Base-by-base conservation (phyloP, 2,888 invertebrate genomes). In the Coleophora flavipennella region DNA sequence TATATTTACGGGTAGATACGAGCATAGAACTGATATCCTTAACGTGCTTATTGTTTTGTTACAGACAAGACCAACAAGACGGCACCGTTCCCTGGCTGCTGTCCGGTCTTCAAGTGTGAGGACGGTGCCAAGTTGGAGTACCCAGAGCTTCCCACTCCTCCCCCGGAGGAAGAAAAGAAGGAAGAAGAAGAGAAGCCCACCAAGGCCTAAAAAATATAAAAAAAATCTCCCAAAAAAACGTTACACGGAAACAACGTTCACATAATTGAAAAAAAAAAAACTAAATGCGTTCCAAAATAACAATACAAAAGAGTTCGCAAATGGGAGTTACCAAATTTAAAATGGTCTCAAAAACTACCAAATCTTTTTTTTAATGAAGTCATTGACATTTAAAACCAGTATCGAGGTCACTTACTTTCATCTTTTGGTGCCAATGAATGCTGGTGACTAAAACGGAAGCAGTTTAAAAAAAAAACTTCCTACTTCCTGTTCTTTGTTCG, bases 11-110 rank as follows among this genome's bases (percentile, higher is more conserved):
- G n/a, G n/a, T n/a, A n/a, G n/a, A n/a, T n/a, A n/a, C n/a, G n/a
- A n/a, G n/a, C n/a, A n/a, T n/a, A n/a, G n/a, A n/a, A n/a, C n/a
- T n/a, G n/a, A n/a, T n/a, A n/a, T n/a, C n/a, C n/a, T n/a, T n/a
- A n/a, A n/a, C n/a, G n/a, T n/a, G n/a, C n/a, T n/a, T n/a, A n/a
- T n/a, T n/a, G n/a, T n/a, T n/a, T n/a, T n/a, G n/a, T 85, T 73
- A 37, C 88, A 77, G 94, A 94, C 6, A 93, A 93, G 71, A 95
- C 95, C 62, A 94, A 95, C 87, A 95, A 94, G 77, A 94, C 94
- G 8, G 94, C 95, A 1, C 80, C 91, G 1, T 96, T 95, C 90
- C 95, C 95, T 7, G 88, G 84, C 26, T 95, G 95, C 72, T 96
- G 95, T 68, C 95, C 95, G 1, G 81, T 83, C 48, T 95, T 95